phyloP scores from a whole-genome alignment of 30 jellyfish, hydroid and myxozoan genomes.

The Aurelia coerulea region DNA sequence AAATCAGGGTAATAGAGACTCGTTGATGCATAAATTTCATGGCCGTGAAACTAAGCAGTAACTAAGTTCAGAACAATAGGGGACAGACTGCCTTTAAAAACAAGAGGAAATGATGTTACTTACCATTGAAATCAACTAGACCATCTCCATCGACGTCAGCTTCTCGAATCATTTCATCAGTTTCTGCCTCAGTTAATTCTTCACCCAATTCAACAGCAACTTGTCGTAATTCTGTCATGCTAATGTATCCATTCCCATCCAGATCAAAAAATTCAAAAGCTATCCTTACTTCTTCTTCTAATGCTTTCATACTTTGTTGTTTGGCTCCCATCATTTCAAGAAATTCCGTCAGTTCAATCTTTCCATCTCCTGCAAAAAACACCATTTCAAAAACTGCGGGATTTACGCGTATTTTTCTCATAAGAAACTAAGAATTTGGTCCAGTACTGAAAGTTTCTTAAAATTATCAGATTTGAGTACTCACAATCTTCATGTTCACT shows the following conservation, averaged over 20 bases:
- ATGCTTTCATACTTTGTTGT: conserved; percentile 57
- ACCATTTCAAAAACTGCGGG: too few species aligned
- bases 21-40: too few species aligned
- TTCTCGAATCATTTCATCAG: conserved; percentile 89
- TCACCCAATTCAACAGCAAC: conserved; percentile 82
- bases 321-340: conserved; percentile 83
- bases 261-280: conserved; percentile 83
- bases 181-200: conserved; percentile 81
- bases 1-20: too few species aligned
- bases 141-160: conserved; percentile 97
- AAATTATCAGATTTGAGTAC: too few species aligned
- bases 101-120: neutral
- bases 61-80: too few species aligned
- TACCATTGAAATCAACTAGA: conserved; percentile 83
- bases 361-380: conserved; percentile 69
- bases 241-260: conserved; percentile 92
- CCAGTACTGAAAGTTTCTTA: too few species aligned
- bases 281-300: conserved; percentile 74
- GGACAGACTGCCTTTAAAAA: too few species aligned
- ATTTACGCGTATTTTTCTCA: too few species aligned
- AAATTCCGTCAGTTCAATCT: conserved; percentile 68
- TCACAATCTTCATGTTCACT: too few species aligned
- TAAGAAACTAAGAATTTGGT: too few species aligned
- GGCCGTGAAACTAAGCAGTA: too few species aligned
- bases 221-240: conserved; percentile 73